A percentile compares a stretch with the other conserved stretches of the same genome.
Conservation (phyloP, 2,797 vertebrate species). For the Epinephelus coioides region DNA sequence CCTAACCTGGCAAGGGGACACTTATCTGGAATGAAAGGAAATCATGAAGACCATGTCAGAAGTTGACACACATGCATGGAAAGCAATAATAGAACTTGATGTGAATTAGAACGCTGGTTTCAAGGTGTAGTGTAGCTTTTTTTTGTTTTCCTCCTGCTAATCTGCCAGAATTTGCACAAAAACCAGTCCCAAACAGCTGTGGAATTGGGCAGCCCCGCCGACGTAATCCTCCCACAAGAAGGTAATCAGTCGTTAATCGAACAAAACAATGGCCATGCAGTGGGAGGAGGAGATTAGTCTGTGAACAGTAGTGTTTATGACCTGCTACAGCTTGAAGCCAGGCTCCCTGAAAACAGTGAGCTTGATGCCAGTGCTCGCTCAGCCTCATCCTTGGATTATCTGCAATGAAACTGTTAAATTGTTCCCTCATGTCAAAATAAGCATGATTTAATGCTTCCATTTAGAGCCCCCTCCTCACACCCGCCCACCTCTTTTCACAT, state of each 20-base stretch:
- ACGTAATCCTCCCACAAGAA: background rate
- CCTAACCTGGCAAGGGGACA: conserved; percentile 83
- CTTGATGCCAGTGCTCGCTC: conserved; percentile 1
- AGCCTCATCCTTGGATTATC: conserved; percentile 23
- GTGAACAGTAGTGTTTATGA: conserved; percentile 45
- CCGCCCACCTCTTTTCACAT: conserved; percentile 26
- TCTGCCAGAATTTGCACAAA: conserved; percentile 14
- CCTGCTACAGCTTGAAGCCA: conserved; percentile 28
- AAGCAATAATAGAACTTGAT: conserved; percentile 1
- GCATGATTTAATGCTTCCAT: conserved; percentile 40
- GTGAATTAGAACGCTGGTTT: background rate
- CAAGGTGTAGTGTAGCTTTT: background rate
- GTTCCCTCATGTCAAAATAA: conserved; percentile 31
- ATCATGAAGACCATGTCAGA: conserved; percentile 25
- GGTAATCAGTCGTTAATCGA: conserved; percentile 39
- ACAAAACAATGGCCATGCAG: conserved; percentile 42
- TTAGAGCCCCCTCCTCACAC: conserved; percentile 10
- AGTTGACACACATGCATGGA: conserved; percentile 1
- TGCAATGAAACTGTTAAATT: conserved; percentile 34
- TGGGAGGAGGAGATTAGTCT: conserved; percentile 32
- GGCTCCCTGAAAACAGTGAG: conserved; percentile 14
- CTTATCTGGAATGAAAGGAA: conserved; percentile 82
- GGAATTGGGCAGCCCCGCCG: background rate
- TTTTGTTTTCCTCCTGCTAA: background rate
- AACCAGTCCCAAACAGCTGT: background rate